These are phyloP conservation scores for Muntiacus muntjak DNA, from an alignment of 2,113 vertebrate species.

Conservation along the genomic window DNA sequence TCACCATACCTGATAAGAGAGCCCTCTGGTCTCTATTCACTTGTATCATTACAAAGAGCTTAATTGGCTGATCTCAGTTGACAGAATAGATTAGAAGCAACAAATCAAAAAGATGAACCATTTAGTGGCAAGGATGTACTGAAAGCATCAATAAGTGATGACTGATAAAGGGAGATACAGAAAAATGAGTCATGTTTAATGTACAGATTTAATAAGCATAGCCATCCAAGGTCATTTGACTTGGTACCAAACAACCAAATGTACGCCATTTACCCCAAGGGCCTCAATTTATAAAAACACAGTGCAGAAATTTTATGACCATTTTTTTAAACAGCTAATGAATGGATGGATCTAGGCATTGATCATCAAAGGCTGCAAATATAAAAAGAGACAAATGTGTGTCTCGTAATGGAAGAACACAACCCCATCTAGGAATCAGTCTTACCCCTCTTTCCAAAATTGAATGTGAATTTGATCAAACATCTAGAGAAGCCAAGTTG, in stretches of 20 bases:
- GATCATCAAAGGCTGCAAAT: not conserved
- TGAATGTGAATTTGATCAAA: not conserved
- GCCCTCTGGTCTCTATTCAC: not conserved
- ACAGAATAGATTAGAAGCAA: slow-evolving; percentile 30
- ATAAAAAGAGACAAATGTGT: not conserved
- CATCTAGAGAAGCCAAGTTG: not conserved
- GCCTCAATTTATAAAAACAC: not conserved
- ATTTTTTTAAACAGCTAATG: not conserved
- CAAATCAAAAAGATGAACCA: not conserved
- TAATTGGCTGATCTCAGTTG: not conserved
- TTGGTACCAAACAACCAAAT: not conserved
- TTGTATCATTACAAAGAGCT: not conserved
- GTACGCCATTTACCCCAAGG: not conserved
- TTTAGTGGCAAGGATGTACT: not conserved
- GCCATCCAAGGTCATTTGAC: not conserved
- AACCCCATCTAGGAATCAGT: not conserved
- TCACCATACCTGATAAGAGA: not conserved
- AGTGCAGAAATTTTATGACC: not conserved
- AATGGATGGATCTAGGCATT: not conserved
- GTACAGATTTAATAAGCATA: not conserved
- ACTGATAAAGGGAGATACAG: not conserved
- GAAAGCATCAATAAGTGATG: not conserved
- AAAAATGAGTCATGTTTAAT: not conserved
- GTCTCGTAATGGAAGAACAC: not conserved
- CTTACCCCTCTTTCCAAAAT: not conserved